Evolutionary conservation across 37 sponge, comb jelly and placozoan species (phyloP).

Genomic region (Axinella damicornis): DNA sequence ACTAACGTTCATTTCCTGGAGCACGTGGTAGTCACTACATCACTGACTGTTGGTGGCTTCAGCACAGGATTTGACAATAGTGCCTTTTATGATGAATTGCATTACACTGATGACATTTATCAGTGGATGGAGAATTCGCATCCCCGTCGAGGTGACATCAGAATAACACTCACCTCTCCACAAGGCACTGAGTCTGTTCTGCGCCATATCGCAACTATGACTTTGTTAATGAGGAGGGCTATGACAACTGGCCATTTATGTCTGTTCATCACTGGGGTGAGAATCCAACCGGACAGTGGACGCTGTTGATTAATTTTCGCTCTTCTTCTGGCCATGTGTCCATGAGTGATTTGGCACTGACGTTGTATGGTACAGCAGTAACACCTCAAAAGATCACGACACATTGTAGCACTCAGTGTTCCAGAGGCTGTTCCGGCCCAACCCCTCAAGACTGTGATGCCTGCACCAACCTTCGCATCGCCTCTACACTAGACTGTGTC

Average conservation of each 20-base stretch:
- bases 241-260: slow-evolving; percentile 85
- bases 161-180: slow-evolving; percentile 79
- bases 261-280: slow-evolving; percentile 83
- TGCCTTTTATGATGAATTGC: neutral
- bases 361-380: slow-evolving; percentile 43
- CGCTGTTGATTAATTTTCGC: slow-evolving; percentile 11
- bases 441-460: slow-evolving; percentile 59
- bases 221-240: slow-evolving; percentile 25
- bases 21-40: slow-evolving; percentile 38
- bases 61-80: neutral
- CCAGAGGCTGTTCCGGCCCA: slow-evolving; percentile 25
- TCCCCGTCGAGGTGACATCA: slow-evolving; percentile 70
- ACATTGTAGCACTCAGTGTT: slow-evolving; percentile 52
- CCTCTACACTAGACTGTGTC: slow-evolving; percentile 68
- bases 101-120: neutral
- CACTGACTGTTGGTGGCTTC: neutral
- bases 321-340: neutral
- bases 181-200: slow-evolving; percentile 72
- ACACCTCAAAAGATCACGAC: slow-evolving; percentile 23
- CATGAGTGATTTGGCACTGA: slow-evolving; percentile 14
- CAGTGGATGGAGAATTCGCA: neutral
- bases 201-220: neutral
- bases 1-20: slow-evolving; percentile 48
- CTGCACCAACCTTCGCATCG: slow-evolving; percentile 49
- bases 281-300: slow-evolving; percentile 73